Evolutionary conservation across 2,888 invertebrate genomes (phyloP), one percentile per base, ranked within the genome.

Genomic region (Willowsia nigromaculata): DNA sequence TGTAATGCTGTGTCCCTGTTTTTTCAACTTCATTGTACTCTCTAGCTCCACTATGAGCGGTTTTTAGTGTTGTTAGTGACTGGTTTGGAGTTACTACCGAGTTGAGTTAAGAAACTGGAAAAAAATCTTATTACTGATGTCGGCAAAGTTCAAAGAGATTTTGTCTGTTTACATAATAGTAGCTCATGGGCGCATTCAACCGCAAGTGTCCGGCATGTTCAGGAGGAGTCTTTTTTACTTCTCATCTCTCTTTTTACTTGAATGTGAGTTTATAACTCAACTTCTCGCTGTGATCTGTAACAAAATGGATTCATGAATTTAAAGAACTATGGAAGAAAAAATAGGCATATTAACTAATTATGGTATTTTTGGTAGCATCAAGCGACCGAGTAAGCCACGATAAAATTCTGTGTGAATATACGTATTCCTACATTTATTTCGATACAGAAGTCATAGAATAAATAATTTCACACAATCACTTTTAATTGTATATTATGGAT

Each of bases 131-230:
- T 90, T 91, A 90, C 91, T 80, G 85, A 89, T 90, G 91, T 91
- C 91, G 91, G 91, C 91, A 91, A 89, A 90, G 85, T 86, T 91
- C 91, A 91, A 91, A 91, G 85, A 74, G 65, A 90, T 85, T 90
- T 88, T 87, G 85, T 90, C 91, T 91, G 91, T 91, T 91, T 91
- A 91, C 91, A 91, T 91, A 91, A 91, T 91, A 90, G 90, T 83
- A 90, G 91, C 90, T 91, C 91, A 91, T 90, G 90, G 91, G 91
- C 91, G 90, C 91, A 91, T 91, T 89, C 91, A 90, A 90, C 90
- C 90, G 89, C 90, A 90, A 90, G 90, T 90, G 90, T 90, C 90
- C 90, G 90, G 90, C 90, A 88, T 91, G 90, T 90, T 91, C 90
- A 91, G 90, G 91, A 90, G 90, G 90, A 84, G 76, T 37, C 56